These are phyloP conservation scores for Protophormia terraenovae DNA, from an alignment of 2,888 invertebrate species.

Conservation along the genomic window DNA sequence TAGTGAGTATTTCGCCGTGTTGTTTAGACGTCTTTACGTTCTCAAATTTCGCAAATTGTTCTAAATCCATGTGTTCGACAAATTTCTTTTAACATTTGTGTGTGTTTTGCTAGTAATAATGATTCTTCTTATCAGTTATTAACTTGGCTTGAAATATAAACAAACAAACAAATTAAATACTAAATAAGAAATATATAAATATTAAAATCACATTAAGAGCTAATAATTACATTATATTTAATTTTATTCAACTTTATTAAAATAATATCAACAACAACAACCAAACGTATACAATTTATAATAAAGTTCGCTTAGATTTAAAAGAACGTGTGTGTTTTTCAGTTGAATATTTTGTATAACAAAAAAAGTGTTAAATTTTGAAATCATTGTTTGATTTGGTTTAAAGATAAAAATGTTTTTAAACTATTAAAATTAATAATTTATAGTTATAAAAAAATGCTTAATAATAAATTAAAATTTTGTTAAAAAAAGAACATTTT, in stretches of 20 bases:
- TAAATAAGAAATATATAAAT: neutral
- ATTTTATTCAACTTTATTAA: neutral
- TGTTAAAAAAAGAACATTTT: neutral
- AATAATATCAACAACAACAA: neutral
- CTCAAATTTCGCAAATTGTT: constrained; percentile 58
- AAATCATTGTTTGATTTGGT: constrained; percentile 39
- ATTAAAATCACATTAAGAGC: neutral
- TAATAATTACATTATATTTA: no score
- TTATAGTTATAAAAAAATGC: constrained; percentile 24
- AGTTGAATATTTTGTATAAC: neutral
- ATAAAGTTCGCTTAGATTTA: neutral
- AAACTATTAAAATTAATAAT: constrained; percentile 8
- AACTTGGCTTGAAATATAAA: constrained; percentile 29
- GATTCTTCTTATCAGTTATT: constrained; percentile 3
- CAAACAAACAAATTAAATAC: neutral
- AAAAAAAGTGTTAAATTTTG: constrained; percentile 36
- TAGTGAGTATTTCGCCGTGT: constrained; percentile 77
- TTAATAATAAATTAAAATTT: constrained; percentile 12
- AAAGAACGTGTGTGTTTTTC: constrained; percentile 55
- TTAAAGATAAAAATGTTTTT: constrained; percentile 29
- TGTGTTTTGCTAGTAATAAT: constrained; percentile 16
- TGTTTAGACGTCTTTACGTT: constrained; percentile 74
- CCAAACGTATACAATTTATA: neutral
- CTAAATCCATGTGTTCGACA: constrained; percentile 50
- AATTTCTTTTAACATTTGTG: constrained; percentile 22